Percentiles rank a stretch among this genome's conserved stretches.
Conservation (phyloP, 2,113 vertebrate genomes). For the Otolemur garnettii region DNA sequence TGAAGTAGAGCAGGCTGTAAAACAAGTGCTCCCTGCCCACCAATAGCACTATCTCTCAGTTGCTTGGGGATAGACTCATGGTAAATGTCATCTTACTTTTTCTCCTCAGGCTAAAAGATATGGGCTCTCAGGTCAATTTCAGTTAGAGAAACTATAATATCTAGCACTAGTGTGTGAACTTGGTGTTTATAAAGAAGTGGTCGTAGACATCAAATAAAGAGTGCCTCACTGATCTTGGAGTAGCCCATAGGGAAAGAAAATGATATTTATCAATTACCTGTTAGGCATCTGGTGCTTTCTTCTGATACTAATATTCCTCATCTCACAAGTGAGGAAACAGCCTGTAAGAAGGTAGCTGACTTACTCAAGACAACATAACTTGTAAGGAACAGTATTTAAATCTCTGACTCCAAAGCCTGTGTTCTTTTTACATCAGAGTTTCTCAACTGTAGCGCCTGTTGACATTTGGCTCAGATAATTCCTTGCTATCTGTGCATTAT, state of each 20-base stretch:
- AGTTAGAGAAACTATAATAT: background rate
- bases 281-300: background rate
- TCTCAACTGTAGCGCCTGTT: background rate
- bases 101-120: background rate
- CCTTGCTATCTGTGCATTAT: background rate
- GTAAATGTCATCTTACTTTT: background rate
- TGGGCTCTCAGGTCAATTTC: background rate
- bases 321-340: background rate
- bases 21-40: background rate
- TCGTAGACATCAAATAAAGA: background rate
- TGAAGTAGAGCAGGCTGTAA: background rate
- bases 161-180: background rate
- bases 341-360: background rate
- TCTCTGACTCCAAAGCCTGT: background rate
- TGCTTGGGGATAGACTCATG: background rate
- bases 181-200: background rate
- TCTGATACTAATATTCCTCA: background rate
- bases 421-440: background rate
- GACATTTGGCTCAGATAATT: background rate
- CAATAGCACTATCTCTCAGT: background rate
- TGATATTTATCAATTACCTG: background rate
- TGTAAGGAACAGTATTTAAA: background rate
- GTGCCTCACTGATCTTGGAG: background rate
- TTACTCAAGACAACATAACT: background rate
- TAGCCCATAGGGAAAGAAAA: background rate